These are phyloP conservation scores for Gryllus bimaculatus DNA, from an alignment of 1,140 invertebrate genomes.

Conservation along the genomic window DNA sequence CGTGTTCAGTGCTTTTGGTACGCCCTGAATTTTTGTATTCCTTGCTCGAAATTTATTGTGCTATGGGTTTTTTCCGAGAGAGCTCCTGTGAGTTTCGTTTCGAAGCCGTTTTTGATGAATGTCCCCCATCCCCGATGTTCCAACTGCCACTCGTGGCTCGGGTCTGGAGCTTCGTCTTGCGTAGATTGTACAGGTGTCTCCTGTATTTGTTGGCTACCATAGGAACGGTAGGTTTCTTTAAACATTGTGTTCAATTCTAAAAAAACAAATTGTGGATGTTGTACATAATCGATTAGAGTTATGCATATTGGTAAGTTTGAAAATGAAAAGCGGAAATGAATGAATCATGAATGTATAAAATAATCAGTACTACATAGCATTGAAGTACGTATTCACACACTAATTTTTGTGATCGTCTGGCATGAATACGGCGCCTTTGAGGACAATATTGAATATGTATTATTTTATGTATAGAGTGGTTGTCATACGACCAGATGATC, in stretches of 20 bases:
- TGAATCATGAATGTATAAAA: not conserved
- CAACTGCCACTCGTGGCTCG: not conserved
- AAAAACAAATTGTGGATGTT: not conserved
- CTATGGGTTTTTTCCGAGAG: not conserved
- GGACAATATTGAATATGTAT: not conserved
- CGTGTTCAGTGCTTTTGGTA: conserved; percentile 3
- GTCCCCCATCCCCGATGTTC: not conserved
- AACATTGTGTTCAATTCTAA: not conserved
- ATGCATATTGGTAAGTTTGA: not conserved
- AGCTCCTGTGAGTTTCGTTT: not conserved
- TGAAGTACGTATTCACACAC: not conserved
- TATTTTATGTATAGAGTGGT: not conserved
- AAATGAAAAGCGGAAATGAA: not conserved
- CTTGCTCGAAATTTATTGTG: not conserved
- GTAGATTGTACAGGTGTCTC: not conserved
- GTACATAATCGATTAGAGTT: not conserved
- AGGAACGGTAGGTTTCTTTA: not conserved
- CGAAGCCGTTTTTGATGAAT: not conserved
- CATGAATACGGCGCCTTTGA: not conserved
- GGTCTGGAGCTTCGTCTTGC: not conserved
- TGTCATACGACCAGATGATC: not conserved
- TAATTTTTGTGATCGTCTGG: not conserved
- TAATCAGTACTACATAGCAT: not conserved
- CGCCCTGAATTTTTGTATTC: not conserved
- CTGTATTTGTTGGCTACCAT: not conserved